These are phyloP conservation scores for Leptopterna dolabrata DNA, from an alignment of 2,888 invertebrate genomes.

Conservation along the genomic window DNA sequence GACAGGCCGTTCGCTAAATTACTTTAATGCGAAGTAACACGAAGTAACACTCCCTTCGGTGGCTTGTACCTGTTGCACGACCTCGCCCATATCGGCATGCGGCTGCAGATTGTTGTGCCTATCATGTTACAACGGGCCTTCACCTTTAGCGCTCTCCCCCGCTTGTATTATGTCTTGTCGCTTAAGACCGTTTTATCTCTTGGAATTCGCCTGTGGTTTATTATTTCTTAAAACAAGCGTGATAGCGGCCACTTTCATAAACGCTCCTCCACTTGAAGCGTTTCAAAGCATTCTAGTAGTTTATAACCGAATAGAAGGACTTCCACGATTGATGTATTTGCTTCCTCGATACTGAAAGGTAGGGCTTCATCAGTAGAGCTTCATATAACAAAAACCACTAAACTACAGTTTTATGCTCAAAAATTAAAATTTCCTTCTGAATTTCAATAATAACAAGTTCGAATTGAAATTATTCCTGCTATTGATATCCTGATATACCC, in stretches of 20 bases:
- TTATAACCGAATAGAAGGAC: too few relatives aligned
- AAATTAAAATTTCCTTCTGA: too few relatives aligned
- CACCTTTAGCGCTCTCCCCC: not conserved
- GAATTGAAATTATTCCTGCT: too few relatives aligned
- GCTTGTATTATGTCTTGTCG: not conserved
- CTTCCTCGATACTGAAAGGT: too few relatives aligned
- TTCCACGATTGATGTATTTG: too few relatives aligned
- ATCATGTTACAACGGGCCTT: not conserved
- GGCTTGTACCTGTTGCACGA: not conserved
- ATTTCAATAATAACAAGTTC: too few relatives aligned
- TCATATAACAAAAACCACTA: too few relatives aligned
- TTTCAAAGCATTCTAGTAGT: too few relatives aligned
- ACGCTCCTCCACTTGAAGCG: not conserved
- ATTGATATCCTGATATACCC: too few relatives aligned
- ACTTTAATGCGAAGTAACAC: not conserved
- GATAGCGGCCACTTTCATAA: not conserved
- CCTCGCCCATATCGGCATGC: not conserved
- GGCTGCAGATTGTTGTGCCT: not conserved
- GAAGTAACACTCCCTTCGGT: not conserved
- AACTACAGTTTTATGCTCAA: too few relatives aligned
- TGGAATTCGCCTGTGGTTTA: not conserved
- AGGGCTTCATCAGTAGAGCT: too few relatives aligned
- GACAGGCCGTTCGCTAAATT: conserved; percentile 7
- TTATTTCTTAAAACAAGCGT: not conserved
- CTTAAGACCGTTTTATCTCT: not conserved